Evolutionary conservation across 2,113 vertebrate genomes (phyloP).

Genomic region (Argyrosomus japonicus): DNA sequence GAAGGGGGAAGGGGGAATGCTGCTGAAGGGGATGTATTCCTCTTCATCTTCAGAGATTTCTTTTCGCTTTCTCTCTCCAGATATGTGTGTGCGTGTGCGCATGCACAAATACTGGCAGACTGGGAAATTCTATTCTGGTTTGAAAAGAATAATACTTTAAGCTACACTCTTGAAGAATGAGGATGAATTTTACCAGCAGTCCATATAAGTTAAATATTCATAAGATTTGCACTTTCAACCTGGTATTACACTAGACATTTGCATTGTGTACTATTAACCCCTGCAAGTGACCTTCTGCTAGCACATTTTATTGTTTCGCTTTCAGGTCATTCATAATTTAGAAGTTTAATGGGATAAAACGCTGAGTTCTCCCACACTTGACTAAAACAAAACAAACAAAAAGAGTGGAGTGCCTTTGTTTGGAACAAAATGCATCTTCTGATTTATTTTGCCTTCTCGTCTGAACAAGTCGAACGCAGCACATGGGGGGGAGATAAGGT

Average conservation of each 20-base stretch:
- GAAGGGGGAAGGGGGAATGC: background rate
- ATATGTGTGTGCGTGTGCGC: background rate
- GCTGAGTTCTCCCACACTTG: background rate
- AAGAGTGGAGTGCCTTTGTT: background rate
- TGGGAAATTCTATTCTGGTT: conserved; percentile 42
- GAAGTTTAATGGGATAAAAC: background rate
- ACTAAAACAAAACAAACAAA: conserved; percentile 24
- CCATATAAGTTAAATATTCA: conserved; percentile 48
- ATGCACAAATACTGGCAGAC: conserved; percentile 9
- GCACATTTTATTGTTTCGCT: background rate
- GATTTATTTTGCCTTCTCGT: conserved; percentile 9
- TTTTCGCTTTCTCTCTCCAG: conserved; percentile 12
- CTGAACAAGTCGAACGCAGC: conserved; percentile 2
- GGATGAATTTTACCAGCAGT: conserved; percentile 9
- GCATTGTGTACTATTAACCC: conserved; percentile 12
- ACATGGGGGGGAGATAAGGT: background rate
- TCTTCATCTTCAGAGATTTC: conserved; percentile 70
- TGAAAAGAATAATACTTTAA: conserved; percentile 52
- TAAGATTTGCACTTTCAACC: conserved; percentile 28
- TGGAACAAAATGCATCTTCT: background rate
- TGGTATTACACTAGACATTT: background rate
- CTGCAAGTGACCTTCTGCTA: background rate
- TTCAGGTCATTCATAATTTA: conserved; percentile 29
- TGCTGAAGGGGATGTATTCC: conserved; percentile 63
- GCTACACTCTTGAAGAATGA: conserved; percentile 15